phyloP scores from a whole-genome alignment of 2,888 invertebrate species.

The Ectemnius lituratus region DNA sequence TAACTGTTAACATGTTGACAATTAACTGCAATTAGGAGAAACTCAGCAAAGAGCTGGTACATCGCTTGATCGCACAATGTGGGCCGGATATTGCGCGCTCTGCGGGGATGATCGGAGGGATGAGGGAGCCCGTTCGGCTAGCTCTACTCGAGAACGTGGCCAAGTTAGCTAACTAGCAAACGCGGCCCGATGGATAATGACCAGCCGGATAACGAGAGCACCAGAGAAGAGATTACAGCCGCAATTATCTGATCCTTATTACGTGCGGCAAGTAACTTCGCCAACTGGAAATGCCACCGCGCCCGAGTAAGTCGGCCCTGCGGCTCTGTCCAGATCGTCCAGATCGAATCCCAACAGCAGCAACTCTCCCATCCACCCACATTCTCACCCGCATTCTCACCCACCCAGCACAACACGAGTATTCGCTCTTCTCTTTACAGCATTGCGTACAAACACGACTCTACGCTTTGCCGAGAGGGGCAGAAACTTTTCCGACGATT shows the following conservation, averaged over 20 bases:
- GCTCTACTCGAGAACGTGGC: constrained; percentile 31
- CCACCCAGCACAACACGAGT: neutral
- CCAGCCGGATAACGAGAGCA: constrained; percentile 39
- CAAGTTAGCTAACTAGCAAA: constrained; percentile 6
- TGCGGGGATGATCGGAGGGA: too few relatives aligned
- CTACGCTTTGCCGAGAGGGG: too few relatives aligned
- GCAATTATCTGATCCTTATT: constrained; percentile 53
- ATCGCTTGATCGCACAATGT: constrained; percentile 30
- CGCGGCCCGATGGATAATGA: constrained; percentile 22
- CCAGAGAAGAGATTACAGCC: constrained; percentile 42
- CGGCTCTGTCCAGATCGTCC: constrained; percentile 22
- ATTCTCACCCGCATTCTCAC: neutral
- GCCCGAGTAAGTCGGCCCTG: constrained; percentile 29
- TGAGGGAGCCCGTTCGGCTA: neutral
- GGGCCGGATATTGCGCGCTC: constrained; percentile 28
- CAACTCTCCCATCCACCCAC: too few relatives aligned
- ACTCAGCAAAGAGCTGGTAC: constrained; percentile 19
- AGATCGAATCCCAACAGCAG: constrained; percentile 12
- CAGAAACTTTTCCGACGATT: too few relatives aligned
- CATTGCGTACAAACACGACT: neutral
- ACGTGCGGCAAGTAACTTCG: constrained; percentile 42
- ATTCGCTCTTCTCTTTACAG: neutral
- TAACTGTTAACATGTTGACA: constrained; percentile 27
- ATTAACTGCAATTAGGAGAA: constrained; percentile 35
- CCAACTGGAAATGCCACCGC: constrained; percentile 24